Base-by-base conservation (phyloP, 1,140 invertebrate species). In the Diabrotica undecimpunctata region DNA sequence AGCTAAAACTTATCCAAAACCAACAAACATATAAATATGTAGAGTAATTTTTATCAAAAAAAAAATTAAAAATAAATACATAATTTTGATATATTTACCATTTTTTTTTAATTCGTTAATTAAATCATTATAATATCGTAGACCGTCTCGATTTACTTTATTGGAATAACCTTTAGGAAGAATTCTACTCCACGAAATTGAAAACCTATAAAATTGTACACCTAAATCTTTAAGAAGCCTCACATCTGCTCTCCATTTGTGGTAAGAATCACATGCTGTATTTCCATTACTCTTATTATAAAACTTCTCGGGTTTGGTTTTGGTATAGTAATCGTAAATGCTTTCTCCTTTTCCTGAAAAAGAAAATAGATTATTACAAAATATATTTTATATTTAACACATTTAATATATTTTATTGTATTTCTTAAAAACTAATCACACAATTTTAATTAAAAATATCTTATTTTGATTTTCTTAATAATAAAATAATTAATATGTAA, bases 61-160 rank as follows among this genome's bases (percentile, higher is more conserved):
- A 2, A 1, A 25, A 25, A 2, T 25, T 2, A 25, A 25, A 25
- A 25, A 1, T 1, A 25, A 25, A 25, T 25, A 25, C 25, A 25
- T 25, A 25, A 4, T 25, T 25, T 25, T 25, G 25, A 25, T 25
- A 25, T 25, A 58, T 53, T 38, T 63, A 63, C 82, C 82, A 52
- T 84, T 81, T 46, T 77, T 78, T 0, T 84, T 70, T 5, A 89
- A 74, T 64, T 83, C 83, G 70, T 87, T 77, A 9, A 89, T 83
- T 0, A 90, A 73, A 36, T 83, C 81, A 65, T 87, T 84, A 74
- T 90, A 90, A 72, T 88, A 89, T 6, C 81, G 74, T 5, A 86
- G 70, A 14, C 87, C 87, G 60, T 83, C 81, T 37, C 81, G 77
- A 70, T 88, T 88, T 0, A 88, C 70, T 11, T 79, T 66, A 67